Conservation (phyloP, 2,113 vertebrate species). For the Plectropomus leopardus region DNA sequence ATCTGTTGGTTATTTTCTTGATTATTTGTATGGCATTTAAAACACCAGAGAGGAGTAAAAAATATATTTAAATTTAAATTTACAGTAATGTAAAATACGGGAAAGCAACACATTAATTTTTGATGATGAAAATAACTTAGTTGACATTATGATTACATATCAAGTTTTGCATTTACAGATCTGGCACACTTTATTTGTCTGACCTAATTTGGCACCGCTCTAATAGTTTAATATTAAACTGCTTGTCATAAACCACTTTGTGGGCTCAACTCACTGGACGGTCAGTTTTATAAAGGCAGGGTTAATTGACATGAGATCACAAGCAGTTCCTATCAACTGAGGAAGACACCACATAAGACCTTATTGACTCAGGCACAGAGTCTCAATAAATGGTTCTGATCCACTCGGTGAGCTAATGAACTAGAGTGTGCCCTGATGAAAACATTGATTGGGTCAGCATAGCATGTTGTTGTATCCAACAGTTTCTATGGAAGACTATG, state of each 20-base stretch:
- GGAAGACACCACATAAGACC: background rate
- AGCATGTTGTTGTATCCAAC: slow-evolving; percentile 27
- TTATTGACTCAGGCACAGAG: slow-evolving; percentile 16
- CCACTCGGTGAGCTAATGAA: slow-evolving; percentile 1
- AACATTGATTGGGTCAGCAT: background rate
- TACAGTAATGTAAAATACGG: background rate
- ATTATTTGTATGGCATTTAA: background rate
- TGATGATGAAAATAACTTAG: too few species aligned
- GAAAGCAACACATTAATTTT: too few species aligned
- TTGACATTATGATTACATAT: background rate
- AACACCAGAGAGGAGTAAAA: background rate
- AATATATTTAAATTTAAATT: too few species aligned
- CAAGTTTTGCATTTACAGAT: background rate
- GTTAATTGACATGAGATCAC: background rate
- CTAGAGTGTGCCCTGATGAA: background rate
- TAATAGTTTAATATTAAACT: background rate
- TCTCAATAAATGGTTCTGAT: slow-evolving; percentile 23
- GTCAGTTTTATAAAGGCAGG: background rate
- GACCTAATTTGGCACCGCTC: background rate
- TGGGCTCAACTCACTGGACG: background rate
- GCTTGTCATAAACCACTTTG: background rate
- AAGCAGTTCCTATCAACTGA: slow-evolving; percentile 3
- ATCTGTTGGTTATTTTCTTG: background rate
- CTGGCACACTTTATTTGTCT: background rate
- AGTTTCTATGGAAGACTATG: background rate